Evolutionary conservation across 2,888 invertebrate genomes (phyloP).

Genomic region (Brachyptera risi): DNA sequence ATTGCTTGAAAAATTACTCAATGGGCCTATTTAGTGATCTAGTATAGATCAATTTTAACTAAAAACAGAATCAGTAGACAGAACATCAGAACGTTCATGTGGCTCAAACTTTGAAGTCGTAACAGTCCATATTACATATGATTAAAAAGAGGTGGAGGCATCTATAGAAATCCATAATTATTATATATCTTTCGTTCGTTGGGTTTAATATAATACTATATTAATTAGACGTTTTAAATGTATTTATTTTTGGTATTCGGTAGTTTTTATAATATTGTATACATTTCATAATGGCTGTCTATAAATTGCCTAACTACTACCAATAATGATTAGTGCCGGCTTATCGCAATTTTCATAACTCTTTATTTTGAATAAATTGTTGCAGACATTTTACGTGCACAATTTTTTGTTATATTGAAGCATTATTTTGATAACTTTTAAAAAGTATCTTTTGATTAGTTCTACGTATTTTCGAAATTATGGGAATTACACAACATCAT

Average conservation of each 20-base stretch:
- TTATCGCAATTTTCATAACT: conserved; percentile 5
- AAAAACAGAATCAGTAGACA: no score
- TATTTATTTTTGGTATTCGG: neutral
- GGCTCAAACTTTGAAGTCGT: no score
- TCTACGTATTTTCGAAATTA: conserved; percentile 22
- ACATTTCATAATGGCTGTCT: neutral
- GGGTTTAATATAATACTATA: neutral
- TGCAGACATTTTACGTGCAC: conserved; percentile 4
- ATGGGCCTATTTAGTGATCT: no score
- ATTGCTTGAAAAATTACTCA: no score
- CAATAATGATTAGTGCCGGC: neutral
- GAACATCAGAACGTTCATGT: no score
- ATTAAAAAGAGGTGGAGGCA: conserved; percentile 6
- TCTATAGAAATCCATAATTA: neutral
- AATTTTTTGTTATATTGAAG: conserved; percentile 15
- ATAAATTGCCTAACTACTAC: neutral
- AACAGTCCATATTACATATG: no score
- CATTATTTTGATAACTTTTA: conserved; percentile 11
- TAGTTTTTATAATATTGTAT: neutral
- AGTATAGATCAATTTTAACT: no score
- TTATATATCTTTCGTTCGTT: neutral
- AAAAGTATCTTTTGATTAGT: conserved; percentile 22
- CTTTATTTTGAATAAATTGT: conserved; percentile 5
- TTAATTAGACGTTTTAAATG: neutral
- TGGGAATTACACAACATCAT: conserved; percentile 11